Evolutionary conservation across 2,113 vertebrate genomes (phyloP).

Genomic region (Uropsilus gracilis): DNA sequence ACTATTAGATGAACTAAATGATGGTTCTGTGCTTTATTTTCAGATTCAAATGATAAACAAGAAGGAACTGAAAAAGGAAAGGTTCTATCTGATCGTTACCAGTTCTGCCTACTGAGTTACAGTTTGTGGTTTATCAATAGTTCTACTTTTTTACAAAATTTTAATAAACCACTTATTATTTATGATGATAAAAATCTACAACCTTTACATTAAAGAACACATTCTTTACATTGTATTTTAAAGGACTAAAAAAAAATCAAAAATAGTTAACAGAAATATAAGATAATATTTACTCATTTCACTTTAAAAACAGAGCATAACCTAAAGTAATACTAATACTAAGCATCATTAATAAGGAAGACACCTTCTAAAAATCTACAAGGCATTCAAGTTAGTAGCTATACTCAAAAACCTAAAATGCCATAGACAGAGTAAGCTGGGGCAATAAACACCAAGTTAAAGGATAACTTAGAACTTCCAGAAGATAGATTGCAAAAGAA

Average conservation of each 20-base stretch:
- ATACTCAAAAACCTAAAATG: background rate
- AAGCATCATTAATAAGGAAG: background rate
- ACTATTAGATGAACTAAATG: slow-evolving; percentile 19
- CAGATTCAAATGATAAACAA: slow-evolving; percentile 63
- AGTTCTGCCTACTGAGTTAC: slow-evolving; percentile 64
- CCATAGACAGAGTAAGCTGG: background rate
- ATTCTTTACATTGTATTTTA: background rate
- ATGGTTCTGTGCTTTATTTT: background rate
- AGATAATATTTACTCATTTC: background rate
- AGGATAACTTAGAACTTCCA: background rate
- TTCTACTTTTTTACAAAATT: background rate
- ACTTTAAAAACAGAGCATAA: background rate
- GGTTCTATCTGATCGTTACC: slow-evolving; percentile 79
- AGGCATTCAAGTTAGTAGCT: background rate
- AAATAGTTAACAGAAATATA: background rate
- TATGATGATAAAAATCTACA: slow-evolving; percentile 30
- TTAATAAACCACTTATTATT: background rate
- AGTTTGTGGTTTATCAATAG: slow-evolving; percentile 80
- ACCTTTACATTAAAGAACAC: background rate
- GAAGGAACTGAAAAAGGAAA: slow-evolving; percentile 83
- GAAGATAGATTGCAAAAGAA: background rate
- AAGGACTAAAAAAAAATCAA: slow-evolving; percentile 2
- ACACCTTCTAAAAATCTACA: background rate
- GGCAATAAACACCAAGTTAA: background rate
- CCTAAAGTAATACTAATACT: background rate